Evolutionary conservation across 2,797 vertebrate genomes (phyloP), one percentile per base, ranked within the genome.

Genomic region (Tokudaia muenninki): DNA sequence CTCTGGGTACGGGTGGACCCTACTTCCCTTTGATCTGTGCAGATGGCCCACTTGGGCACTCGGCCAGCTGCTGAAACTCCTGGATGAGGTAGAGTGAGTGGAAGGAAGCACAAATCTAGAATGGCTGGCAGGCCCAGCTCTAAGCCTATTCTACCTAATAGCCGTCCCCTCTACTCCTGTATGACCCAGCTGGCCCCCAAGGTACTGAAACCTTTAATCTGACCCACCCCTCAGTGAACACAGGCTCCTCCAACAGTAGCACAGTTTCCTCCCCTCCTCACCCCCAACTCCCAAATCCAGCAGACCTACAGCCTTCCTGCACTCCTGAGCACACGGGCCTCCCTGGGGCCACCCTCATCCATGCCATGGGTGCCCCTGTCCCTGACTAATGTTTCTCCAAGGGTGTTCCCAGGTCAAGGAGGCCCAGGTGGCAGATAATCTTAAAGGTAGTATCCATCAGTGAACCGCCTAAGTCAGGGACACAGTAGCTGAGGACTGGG

Each of bases 101-200:
- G 16, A 41, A 67, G 41, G 16, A 65, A 41, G 17, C 6, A 72
- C 21, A 79, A 74, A 50, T 77, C 50, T 5, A 7, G 29, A 26
- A 47, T 11, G 10, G 3, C 14, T 1, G 13, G 31, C 26, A 19
- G 75, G 37, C 22, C 7, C n/a, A 6, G 4, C 19, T 44, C 22
- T 29, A 31, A 57, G 47, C 63, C 63, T 9, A 8, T 3, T 12
- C 16, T 55, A 11, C 19, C 41, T 5, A 0, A 2, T 0, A 61
- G 22, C 2, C 67, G 19, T 19, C 17, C 5, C n/a, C 7, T 57
- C 16, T 22, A 5, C 63, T 55, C 5, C 3, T 41, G 0, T 11
- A 11, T 16, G 22, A 34, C 59, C 74, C 26, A 37, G 11, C 4
- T 0, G 6, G 52, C 26, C n/a, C n/a, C 34, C 16, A 10, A n/a